Conservation (phyloP, 2,113 vertebrate species). For the Eurypyga helias region DNA sequence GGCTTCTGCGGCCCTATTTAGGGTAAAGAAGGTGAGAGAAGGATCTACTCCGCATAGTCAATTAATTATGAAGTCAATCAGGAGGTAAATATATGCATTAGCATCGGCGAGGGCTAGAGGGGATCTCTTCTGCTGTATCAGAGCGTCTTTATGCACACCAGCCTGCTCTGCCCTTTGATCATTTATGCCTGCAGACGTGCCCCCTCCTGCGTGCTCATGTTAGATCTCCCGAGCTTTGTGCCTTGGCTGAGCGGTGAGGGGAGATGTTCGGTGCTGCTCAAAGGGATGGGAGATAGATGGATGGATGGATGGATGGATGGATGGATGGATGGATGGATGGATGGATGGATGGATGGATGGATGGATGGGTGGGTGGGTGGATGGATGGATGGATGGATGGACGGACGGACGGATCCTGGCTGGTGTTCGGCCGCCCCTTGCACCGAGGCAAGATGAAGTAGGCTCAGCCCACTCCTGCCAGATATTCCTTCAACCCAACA, state of each 20-base stretch:
- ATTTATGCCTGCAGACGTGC: slow-evolving; percentile 13
- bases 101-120: slow-evolving; percentile 14
- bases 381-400: too few species aligned
- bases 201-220: background rate
- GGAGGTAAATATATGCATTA: slow-evolving; percentile 64
- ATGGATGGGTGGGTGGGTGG: too few species aligned
- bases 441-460: background rate
- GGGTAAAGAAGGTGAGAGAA: background rate
- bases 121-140: slow-evolving; percentile 37
- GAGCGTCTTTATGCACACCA: background rate
- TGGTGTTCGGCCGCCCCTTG: rapidly evolving
- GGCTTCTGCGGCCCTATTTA: background rate
- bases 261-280: background rate
- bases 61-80: slow-evolving; percentile 69
- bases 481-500: rapidly evolving
- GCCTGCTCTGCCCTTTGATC: slow-evolving; percentile 60
- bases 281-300: background rate
- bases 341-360: too few species aligned
- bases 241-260: rapidly evolving
- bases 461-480: rapidly evolving
- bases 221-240: background rate
- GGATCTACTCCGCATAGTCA: background rate
- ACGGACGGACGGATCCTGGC: too few species aligned
- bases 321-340: too few species aligned
- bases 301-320: too few species aligned